These are phyloP conservation scores for Ondatra zibethicus DNA, from an alignment of 2,113 vertebrate species.

Conservation along the genomic window DNA sequence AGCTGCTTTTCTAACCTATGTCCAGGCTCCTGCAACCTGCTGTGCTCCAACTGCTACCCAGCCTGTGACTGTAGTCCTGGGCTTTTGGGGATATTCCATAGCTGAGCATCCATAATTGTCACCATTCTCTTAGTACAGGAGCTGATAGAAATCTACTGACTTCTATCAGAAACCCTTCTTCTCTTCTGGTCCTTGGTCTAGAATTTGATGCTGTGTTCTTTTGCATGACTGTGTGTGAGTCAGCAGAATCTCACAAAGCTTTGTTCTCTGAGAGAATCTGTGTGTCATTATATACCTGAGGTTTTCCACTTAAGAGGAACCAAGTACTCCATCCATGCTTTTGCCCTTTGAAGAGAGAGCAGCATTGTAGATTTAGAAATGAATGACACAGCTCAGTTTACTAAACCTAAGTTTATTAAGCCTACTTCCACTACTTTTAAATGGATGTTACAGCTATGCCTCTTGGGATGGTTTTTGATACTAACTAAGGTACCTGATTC, in stretches of 20 bases:
- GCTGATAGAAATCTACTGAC: fast-evolving
- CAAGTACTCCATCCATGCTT: neutral
- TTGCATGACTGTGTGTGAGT: too few species aligned
- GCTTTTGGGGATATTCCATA: neutral
- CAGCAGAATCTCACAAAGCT: too few species aligned
- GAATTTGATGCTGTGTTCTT: neutral
- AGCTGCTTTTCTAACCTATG: neutral
- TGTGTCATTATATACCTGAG: neutral
- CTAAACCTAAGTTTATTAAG: neutral
- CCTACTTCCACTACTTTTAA: neutral
- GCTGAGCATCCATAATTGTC: neutral
- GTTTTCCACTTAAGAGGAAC: neutral
- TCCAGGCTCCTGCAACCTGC: neutral
- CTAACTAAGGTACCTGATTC: neutral
- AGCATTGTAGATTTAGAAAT: neutral
- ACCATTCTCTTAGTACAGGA: neutral
- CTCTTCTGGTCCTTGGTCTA: neutral
- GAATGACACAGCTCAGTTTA: neutral
- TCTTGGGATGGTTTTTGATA: neutral
- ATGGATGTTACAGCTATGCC: neutral
- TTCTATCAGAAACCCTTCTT: neutral
- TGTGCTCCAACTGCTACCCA: neutral
- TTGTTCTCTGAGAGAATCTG: neutral
- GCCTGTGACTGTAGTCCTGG: neutral
- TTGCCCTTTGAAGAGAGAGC: neutral